Percentiles rank a stretch among this genome's conserved stretches.
phyloP scores from a whole-genome alignment of 2,797 vertebrate genomes.

The Hippopotamyrus pictus region DNA sequence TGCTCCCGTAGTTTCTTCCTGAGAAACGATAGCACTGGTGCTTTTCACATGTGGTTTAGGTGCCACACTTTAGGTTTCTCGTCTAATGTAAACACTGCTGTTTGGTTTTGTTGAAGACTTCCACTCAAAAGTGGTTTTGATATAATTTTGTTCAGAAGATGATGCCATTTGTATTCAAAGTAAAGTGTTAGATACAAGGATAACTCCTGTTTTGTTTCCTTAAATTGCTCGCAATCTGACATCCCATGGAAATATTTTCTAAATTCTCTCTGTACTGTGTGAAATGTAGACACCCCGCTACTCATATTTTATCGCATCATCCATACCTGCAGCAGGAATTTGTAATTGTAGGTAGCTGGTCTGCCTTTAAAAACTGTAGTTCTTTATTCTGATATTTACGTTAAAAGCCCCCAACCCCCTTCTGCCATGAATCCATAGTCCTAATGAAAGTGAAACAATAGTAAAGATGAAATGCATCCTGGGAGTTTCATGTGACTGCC shows the following conservation, averaged over 20 bases:
- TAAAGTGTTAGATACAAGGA: not conserved
- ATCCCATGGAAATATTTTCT: not conserved
- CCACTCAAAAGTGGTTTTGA: not conserved
- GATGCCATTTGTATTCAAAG: not conserved
- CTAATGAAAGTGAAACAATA: not conserved
- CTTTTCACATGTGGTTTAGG: not conserved
- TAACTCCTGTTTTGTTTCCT: not conserved
- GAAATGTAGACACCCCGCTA: not conserved
- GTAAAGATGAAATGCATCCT: not conserved
- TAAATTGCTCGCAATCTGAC: not conserved
- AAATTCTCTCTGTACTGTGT: not conserved
- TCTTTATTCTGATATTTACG: not conserved
- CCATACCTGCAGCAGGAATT: not conserved
- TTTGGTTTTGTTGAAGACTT: constrained; percentile 4
- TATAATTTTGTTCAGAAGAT: not conserved
- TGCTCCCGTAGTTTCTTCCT: not conserved
- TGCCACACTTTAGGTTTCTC: not conserved
- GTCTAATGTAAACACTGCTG: not conserved
- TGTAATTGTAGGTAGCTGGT: not conserved
- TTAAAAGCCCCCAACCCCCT: not conserved
- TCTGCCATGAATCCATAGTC: not conserved
- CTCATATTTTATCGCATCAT: not conserved
- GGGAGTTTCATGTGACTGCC: not conserved
- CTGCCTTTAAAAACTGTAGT: not conserved
- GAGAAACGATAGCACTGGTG: not conserved